Evolutionary conservation across 2,797 vertebrate species (phyloP).

Genomic region (Phrynocephalus forsythii): DNA sequence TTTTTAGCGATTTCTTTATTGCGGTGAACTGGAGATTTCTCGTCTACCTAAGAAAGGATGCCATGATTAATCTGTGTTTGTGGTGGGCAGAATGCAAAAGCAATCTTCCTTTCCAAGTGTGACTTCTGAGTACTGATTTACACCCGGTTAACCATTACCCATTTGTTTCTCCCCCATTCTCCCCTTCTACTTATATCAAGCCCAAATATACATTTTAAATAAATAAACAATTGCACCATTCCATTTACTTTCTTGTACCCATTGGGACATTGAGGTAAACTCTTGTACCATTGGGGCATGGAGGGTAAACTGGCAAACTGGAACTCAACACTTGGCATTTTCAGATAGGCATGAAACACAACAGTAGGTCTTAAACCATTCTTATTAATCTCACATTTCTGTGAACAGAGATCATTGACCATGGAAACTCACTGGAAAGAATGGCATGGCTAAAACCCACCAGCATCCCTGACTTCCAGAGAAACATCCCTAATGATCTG

Average conservation of each 20-base stretch:
- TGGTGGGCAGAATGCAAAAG: not conserved
- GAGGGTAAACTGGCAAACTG: not conserved
- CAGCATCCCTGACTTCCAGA: no score
- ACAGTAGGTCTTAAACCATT: constrained; percentile 43
- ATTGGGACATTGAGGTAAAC: not conserved
- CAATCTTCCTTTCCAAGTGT: not conserved
- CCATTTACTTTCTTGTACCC: not conserved
- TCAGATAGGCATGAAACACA: constrained; percentile 47
- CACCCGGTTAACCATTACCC: not conserved
- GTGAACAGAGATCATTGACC: constrained; percentile 45
- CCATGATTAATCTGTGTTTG: not conserved
- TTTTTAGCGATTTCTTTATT: constrained; percentile 38
- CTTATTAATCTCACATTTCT: constrained; percentile 58
- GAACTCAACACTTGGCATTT: constrained; percentile 1
- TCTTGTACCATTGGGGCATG: not conserved
- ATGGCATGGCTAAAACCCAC: not conserved
- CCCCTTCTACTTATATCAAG: not conserved
- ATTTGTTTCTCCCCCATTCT: not conserved
- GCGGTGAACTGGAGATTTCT: constrained; percentile 29
- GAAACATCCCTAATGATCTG: not conserved
- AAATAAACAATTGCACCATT: not conserved
- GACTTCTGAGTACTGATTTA: not conserved
- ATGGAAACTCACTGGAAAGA: not conserved
- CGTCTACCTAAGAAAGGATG: constrained; percentile 34
- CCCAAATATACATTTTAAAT: not conserved